phyloP scores from a whole-genome alignment of 1,140 invertebrate genomes.

The Brachionus asplanchnoidis region DNA sequence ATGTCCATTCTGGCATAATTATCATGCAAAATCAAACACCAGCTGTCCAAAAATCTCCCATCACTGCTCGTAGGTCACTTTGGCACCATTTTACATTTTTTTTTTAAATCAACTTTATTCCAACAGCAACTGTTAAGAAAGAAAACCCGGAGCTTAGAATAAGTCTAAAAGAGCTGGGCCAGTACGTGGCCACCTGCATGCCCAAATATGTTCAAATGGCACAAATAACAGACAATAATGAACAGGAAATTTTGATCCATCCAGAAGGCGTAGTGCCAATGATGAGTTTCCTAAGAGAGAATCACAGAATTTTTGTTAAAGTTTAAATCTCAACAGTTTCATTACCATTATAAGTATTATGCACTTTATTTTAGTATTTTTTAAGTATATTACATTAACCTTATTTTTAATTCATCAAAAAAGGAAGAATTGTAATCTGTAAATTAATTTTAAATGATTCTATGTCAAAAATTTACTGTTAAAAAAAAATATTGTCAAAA shows the following conservation, averaged over 20 bases:
- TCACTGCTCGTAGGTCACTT: not conserved
- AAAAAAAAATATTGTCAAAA: too few relatives aligned
- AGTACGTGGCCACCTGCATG: conserved; percentile 81
- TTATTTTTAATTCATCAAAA: too few relatives aligned
- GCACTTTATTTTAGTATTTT: too few relatives aligned
- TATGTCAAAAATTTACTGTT: too few relatives aligned
- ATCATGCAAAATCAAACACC: not conserved
- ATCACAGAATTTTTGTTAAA: conserved; percentile 84
- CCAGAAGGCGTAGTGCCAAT: conserved; percentile 90
- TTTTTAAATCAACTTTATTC: not conserved
- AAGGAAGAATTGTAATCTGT: too few relatives aligned
- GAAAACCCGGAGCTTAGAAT: not conserved
- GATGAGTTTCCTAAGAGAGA: conserved; percentile 65
- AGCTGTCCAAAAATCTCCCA: not conserved
- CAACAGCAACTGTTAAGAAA: conserved; percentile 30
- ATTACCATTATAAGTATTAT: too few relatives aligned
- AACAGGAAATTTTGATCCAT: conserved; percentile 82
- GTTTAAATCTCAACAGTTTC: too few relatives aligned
- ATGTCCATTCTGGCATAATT: not conserved
- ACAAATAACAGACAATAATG: conserved; percentile 71
- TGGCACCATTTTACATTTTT: not conserved
- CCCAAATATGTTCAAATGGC: conserved; percentile 89
- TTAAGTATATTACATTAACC: too few relatives aligned
- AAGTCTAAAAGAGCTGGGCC: conserved; percentile 69
- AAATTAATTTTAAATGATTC: too few relatives aligned